These are phyloP conservation scores for Rhabdornis inornatus DNA, from an alignment of 2,113 vertebrate genomes.

Conservation along the genomic window DNA sequence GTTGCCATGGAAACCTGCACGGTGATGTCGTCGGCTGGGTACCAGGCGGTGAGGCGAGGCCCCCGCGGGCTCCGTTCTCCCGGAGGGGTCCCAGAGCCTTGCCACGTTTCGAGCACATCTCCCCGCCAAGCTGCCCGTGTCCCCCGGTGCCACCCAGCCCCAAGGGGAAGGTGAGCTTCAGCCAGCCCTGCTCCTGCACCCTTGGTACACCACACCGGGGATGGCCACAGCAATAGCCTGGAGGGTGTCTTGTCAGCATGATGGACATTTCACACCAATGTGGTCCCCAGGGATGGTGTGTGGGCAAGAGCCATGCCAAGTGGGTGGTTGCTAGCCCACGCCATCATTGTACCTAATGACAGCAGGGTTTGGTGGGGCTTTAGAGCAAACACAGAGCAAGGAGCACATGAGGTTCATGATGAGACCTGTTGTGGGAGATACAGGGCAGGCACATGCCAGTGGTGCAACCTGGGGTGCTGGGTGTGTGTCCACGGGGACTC, in stretches of 20 bases:
- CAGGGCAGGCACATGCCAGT: rapidly evolving
- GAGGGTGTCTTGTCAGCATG: rapidly evolving
- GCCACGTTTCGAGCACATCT: rapidly evolving
- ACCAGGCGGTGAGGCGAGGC: constrained; percentile 16
- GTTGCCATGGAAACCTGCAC: constrained; percentile 74
- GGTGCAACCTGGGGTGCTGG: background rate
- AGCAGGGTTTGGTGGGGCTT: background rate
- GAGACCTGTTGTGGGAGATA: background rate
- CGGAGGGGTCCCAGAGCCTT: background rate
- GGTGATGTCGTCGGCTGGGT: constrained; percentile 47
- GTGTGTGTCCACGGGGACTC: background rate
- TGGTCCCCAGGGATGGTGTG: background rate
- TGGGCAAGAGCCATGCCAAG: rapidly evolving
- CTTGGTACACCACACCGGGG: rapidly evolving
- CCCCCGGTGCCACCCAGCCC: background rate
- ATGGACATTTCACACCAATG: rapidly evolving
- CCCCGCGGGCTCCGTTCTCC: background rate
- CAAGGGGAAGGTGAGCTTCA: background rate
- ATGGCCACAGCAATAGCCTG: rapidly evolving
- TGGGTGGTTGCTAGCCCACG: background rate
- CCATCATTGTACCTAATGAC: background rate
- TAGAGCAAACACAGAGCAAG: background rate
- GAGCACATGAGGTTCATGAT: rapidly evolving
- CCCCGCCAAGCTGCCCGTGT: background rate
- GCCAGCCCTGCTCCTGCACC: background rate